A percentile compares a stretch with the other conserved stretches of the same genome.
Evolutionary conservation across 2,797 vertebrate species (phyloP).

Genomic region (Enteromius unitaeniatus): DNA sequence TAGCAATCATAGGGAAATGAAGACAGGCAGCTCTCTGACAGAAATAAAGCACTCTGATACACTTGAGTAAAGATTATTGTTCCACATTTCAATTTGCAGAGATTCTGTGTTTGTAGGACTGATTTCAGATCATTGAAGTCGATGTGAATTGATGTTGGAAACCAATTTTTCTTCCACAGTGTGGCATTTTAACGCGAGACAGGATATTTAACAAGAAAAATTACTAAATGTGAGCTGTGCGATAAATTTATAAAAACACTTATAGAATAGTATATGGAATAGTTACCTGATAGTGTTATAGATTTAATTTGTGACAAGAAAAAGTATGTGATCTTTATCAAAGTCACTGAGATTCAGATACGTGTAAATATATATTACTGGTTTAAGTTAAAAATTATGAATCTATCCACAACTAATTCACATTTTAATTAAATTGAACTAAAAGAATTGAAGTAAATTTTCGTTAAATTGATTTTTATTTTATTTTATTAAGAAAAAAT

Average conservation of each 20-base stretch:
- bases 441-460: too few species aligned
- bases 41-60: conserved; percentile 14
- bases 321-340: not conserved
- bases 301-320: not conserved
- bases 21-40: conserved; percentile 20
- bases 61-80: conserved; percentile 24
- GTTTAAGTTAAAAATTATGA: not conserved
- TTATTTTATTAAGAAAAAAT: too few species aligned
- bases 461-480: too few species aligned
- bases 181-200: not conserved
- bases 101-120: not conserved
- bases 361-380: not conserved
- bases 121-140: conserved; percentile 3
- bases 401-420: not conserved
- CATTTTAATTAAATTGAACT: too few species aligned
- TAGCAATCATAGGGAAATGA: conserved; percentile 31
- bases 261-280: not conserved
- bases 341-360: not conserved
- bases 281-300: not conserved
- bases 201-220: not conserved
- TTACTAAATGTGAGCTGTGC: not conserved
- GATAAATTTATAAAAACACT: not conserved
- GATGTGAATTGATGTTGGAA: not conserved
- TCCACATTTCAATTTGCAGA: conserved; percentile 15
- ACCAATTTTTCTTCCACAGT: not conserved